Evolutionary conservation across 2,888 invertebrate genomes (phyloP).

Genomic region (Xestia sexstrigata): DNA sequence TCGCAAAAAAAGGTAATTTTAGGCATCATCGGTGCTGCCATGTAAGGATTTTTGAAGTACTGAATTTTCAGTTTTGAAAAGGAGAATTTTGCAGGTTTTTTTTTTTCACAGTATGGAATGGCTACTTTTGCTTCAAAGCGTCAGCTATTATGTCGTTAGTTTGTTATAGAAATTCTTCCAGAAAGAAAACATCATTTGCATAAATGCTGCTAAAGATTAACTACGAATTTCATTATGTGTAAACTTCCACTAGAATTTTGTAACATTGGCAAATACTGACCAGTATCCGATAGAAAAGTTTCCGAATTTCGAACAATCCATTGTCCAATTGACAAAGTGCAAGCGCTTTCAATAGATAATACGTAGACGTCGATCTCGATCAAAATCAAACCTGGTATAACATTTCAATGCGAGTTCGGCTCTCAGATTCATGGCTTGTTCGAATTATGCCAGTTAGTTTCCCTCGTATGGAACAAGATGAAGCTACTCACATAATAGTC

Average conservation of each 20-base stretch:
- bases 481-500: conserved; percentile 82
- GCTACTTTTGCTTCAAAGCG: neutral
- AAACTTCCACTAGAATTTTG: conserved; percentile 29
- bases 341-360: conserved; percentile 74
- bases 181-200: conserved; percentile 12
- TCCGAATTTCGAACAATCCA: conserved; percentile 62
- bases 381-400: conserved; percentile 80
- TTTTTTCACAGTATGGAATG: neutral
- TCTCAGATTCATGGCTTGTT: conserved; percentile 76
- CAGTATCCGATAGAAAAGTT: conserved; percentile 56
- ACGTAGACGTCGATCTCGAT: conserved; percentile 74
- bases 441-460: conserved; percentile 76
- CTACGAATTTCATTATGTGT: conserved; percentile 6
- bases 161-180: conserved; percentile 14
- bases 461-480: conserved; percentile 76
- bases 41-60: conserved; percentile 21
- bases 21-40: conserved; percentile 42
- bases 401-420: conserved; percentile 80
- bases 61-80: conserved; percentile 6
- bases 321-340: conserved; percentile 74
- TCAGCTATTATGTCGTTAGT: conserved; percentile 19
- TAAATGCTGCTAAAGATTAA: conserved; percentile 21
- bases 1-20: conserved; percentile 58
- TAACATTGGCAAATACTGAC: conserved; percentile 37
- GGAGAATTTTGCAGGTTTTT: neutral